phyloP scores from a whole-genome alignment of 2,888 invertebrate species.

The Patella depressa region DNA sequence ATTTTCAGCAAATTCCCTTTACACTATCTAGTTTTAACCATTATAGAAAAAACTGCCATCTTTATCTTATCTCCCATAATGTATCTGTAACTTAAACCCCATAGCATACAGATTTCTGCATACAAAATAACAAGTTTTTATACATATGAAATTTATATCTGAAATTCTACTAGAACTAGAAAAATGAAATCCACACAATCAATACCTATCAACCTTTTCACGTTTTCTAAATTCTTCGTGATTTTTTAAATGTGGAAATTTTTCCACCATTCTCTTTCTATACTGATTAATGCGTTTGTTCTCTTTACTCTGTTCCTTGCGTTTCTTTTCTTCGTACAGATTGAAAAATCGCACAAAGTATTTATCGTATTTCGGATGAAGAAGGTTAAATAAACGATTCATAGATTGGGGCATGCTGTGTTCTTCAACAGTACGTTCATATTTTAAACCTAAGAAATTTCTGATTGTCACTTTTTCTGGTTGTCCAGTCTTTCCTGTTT shows the following conservation, averaged over 20 bases:
- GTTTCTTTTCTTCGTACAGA: constrained; percentile 49
- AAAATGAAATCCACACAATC: no score
- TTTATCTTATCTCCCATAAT: no score
- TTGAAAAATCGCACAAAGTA: constrained; percentile 40
- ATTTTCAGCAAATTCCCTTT: no score
- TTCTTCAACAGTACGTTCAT: constrained; percentile 39
- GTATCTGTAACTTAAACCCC: no score
- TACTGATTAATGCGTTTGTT: background rate
- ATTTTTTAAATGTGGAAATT: constrained; percentile 42
- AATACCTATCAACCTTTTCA: no score
- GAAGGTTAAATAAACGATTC: constrained; percentile 40
- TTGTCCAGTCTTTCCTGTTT: constrained; percentile 72
- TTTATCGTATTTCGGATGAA: constrained; percentile 34
- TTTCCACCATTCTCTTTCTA: constrained; percentile 22
- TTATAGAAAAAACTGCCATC: no score
- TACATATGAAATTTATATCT: no score
- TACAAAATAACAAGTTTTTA: no score
- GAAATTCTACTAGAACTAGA: no score
- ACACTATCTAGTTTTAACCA: no score
- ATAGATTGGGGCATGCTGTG: constrained; percentile 46
- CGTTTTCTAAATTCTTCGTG: constrained; percentile 11
- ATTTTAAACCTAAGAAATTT: constrained; percentile 55
- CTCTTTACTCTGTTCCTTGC: constrained; percentile 18
- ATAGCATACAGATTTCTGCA: no score
- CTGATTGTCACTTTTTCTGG: constrained; percentile 37